Percentiles rank a stretch among this genome's conserved stretches.
phyloP scores from a whole-genome alignment of 2,113 vertebrate genomes.

The Nesogale talazaci region DNA sequence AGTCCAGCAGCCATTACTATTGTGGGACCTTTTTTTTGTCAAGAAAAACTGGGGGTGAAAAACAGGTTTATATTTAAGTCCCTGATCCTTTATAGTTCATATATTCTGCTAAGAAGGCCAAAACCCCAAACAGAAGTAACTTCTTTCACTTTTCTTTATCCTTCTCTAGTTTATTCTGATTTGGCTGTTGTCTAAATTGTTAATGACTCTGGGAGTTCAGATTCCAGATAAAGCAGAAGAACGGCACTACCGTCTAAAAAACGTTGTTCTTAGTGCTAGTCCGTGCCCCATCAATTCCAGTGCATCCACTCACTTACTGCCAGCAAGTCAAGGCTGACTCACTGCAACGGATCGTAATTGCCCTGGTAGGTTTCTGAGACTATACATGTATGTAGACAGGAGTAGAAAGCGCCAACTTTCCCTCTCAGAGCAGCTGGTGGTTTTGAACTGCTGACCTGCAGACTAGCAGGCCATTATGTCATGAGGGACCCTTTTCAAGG shows the following conservation, averaged over 20 bases:
- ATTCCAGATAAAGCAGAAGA: conserved; percentile 49
- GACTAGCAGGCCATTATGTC: too few relatives aligned
- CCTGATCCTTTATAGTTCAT: conserved; percentile 34
- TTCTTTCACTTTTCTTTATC: conserved; percentile 33
- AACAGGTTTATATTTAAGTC: conserved; percentile 42
- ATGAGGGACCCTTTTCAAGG: too few relatives aligned
- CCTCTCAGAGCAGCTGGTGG: too few relatives aligned
- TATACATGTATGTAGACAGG: too few relatives aligned
- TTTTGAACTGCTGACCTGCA: too few relatives aligned
- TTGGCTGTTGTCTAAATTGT: conserved; percentile 5
- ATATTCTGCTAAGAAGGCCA: not conserved
- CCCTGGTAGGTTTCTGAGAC: too few relatives aligned
- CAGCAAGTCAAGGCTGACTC: too few relatives aligned
- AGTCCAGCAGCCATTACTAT: conserved; percentile 3
- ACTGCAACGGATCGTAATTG: too few relatives aligned
- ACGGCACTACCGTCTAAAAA: not conserved
- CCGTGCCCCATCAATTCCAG: too few relatives aligned
- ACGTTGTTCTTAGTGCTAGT: too few relatives aligned
- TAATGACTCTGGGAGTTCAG: not conserved
- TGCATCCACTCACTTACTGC: too few relatives aligned
- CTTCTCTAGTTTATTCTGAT: not conserved
- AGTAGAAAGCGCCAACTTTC: too few relatives aligned
- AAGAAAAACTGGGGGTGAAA: conserved; percentile 20
- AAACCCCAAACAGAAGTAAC: not conserved
- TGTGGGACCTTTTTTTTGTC: not conserved